Evolutionary conservation across 1,140 invertebrate genomes (phyloP).

Genomic region (Trissolcus basalis): DNA sequence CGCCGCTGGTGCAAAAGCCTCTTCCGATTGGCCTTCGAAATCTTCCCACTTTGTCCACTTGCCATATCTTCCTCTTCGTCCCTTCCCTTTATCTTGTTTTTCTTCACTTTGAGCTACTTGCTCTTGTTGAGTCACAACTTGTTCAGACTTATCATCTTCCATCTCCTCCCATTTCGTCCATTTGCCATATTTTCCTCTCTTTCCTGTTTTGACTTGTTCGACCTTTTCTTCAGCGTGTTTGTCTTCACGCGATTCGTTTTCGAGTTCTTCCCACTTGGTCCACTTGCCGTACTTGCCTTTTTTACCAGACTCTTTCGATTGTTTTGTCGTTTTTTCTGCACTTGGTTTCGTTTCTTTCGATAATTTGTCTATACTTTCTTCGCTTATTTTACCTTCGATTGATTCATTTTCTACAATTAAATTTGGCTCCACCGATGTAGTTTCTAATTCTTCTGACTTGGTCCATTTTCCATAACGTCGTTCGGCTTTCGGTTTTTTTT

Average conservation of each 20-base stretch:
- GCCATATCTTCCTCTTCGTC: constrained; percentile 28
- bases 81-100: not conserved
- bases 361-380: too few species aligned
- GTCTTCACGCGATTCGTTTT: constrained; percentile 18
- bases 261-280: constrained; percentile 52
- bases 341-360: too few species aligned
- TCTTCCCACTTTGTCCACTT: constrained; percentile 60
- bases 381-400: too few species aligned
- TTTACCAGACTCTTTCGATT: constrained; percentile 18
- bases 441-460: constrained; percentile 49
- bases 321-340: not conserved
- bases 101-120: constrained; percentile 19
- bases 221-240: not conserved
- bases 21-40: constrained; percentile 68
- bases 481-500: constrained; percentile 15
- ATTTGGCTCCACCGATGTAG: not conserved
- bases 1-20: constrained; percentile 23
- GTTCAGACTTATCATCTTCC: not conserved
- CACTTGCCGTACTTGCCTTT: constrained; percentile 44
- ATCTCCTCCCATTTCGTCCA: constrained; percentile 57
- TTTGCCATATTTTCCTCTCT: constrained; percentile 36
- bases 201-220: constrained; percentile 9
- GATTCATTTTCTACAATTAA: too few species aligned
- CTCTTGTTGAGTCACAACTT: not conserved
- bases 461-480: constrained; percentile 45